These are phyloP conservation scores for Morbakka virulenta DNA, from an alignment of 30 jellyfish, hydroid and myxozoan genomes.

Conservation along the genomic window DNA sequence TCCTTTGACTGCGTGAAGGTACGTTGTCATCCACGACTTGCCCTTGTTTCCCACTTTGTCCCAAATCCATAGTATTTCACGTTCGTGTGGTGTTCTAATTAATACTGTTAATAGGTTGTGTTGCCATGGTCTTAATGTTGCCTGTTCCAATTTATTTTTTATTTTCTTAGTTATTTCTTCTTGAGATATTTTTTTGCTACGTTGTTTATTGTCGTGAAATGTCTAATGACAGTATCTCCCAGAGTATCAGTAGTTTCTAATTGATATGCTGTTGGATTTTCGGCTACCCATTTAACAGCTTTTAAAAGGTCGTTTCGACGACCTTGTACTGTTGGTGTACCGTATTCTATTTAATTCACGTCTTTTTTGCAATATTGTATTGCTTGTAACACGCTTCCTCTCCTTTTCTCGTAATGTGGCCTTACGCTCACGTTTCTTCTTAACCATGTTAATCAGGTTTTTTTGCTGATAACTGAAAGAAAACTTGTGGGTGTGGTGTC, in stretches of 20 bases:
- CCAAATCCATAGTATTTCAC: conserved; percentile 20
- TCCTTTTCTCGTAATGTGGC: conserved; percentile 9
- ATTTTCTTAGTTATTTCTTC: neutral
- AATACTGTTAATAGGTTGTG: no score
- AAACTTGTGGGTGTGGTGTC: conserved; percentile 29
- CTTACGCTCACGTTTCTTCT: neutral
- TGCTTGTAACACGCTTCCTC: conserved; percentile 1
- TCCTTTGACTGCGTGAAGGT: neutral
- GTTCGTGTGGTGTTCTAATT: no score
- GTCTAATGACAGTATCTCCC: neutral
- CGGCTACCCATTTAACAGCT: neutral
- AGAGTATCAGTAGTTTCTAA: neutral
- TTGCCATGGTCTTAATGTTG: neutral
- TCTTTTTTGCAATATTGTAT: conserved; percentile 1
- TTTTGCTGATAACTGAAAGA: neutral
- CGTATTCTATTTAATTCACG: neutral
- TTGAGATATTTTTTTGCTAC: neutral
- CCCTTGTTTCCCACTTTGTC: conserved; percentile 30
- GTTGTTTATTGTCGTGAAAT: neutral
- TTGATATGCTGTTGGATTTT: neutral
- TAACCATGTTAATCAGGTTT: neutral
- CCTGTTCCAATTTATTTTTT: neutral
- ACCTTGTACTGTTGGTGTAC: neutral
- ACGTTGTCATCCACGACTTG: neutral
- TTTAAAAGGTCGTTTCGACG: neutral